These are phyloP conservation scores for Dicrostonyx torquatus DNA, from an alignment of 2,797 vertebrate genomes.

Conservation along the genomic window DNA sequence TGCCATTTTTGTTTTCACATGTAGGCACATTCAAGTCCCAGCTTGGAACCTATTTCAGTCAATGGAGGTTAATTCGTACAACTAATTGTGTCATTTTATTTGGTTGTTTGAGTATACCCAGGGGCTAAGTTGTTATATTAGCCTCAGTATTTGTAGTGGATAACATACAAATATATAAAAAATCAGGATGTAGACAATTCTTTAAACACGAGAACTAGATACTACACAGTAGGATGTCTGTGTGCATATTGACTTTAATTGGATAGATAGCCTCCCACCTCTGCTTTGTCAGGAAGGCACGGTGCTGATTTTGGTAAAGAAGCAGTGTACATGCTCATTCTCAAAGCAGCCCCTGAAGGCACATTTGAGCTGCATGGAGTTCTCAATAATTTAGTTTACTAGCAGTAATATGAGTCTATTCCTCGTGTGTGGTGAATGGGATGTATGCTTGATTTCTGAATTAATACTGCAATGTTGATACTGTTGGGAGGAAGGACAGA, in stretches of 20 bases:
- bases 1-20: neutral
- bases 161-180: neutral
- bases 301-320: neutral
- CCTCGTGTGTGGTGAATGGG: neutral
- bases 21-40: neutral
- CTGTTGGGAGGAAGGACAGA: neutral
- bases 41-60: neutral
- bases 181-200: neutral
- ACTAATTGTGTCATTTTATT: neutral
- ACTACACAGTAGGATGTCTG: neutral
- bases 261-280: neutral
- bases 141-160: neutral
- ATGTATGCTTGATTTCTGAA: slow-evolving; percentile 11
- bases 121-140: neutral
- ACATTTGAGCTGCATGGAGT: neutral
- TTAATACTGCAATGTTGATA: neutral
- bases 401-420: slow-evolving; percentile 27
- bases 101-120: neutral
- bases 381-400: slow-evolving; percentile 51
- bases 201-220: neutral
- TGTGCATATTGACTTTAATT: neutral
- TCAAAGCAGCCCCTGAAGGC: slow-evolving; percentile 38
- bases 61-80: neutral
- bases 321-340: neutral
- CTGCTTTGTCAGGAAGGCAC: neutral